Conservation (phyloP, 2,888 invertebrate species). For the Xanthia icteritia region DNA sequence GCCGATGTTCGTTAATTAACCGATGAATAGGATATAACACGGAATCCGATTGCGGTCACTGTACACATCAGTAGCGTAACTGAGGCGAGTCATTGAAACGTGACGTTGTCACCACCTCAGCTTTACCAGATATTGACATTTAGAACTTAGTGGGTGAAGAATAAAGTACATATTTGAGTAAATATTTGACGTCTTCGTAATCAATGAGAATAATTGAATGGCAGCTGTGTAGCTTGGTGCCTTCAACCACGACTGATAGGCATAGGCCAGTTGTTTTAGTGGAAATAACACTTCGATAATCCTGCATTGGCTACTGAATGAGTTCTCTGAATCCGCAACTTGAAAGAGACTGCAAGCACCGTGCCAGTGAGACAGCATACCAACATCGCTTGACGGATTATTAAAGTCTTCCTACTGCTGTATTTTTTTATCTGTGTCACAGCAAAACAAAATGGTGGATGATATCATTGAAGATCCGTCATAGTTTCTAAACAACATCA, state of each 20-base stretch:
- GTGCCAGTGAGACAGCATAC: background rate
- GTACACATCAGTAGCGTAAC: slow-evolving; percentile 14
- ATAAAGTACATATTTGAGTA: background rate
- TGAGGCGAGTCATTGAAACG: slow-evolving; percentile 14
- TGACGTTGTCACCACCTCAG: background rate
- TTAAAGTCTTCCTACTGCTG: background rate
- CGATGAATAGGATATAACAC: slow-evolving; percentile 45
- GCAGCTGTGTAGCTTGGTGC: background rate
- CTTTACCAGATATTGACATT: background rate
- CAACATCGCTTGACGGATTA: background rate
- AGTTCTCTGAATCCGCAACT: background rate
- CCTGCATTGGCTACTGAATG: background rate
- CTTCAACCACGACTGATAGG: background rate
- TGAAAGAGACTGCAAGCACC: background rate
- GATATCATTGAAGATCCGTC: slow-evolving; percentile 33
- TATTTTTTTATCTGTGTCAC: background rate
- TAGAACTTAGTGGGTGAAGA: background rate
- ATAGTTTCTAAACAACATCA: slow-evolving; percentile 17
- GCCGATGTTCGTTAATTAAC: slow-evolving; percentile 33
- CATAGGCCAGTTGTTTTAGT: background rate
- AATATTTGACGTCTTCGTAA: background rate
- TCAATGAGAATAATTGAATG: background rate
- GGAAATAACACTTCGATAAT: background rate
- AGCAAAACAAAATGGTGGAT: slow-evolving; percentile 18
- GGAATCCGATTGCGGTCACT: slow-evolving; percentile 19